phyloP scores from a whole-genome alignment of 2,888 invertebrate genomes.

The Pseudolycoriella hygida region DNA sequence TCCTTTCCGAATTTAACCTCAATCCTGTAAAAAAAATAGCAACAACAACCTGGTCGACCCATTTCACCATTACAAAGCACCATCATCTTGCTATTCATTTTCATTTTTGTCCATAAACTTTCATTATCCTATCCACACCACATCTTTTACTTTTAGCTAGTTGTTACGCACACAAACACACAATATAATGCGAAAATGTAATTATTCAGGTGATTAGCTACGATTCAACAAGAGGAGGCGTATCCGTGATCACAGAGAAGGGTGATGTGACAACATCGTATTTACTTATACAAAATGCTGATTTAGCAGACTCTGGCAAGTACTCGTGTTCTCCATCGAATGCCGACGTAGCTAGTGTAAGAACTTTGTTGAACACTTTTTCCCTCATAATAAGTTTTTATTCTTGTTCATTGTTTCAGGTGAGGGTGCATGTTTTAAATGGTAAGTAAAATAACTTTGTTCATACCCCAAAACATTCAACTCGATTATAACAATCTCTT shows the following conservation, averaged over 20 bases:
- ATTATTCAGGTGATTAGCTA: constrained; percentile 50
- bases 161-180: not conserved
- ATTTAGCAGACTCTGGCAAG: constrained; percentile 56
- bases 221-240: constrained; percentile 60
- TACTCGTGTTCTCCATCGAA: constrained; percentile 68
- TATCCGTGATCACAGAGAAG: constrained; percentile 64
- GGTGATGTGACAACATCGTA: constrained; percentile 64
- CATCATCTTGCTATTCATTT: not conserved
- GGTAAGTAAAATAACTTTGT: constrained; percentile 34
- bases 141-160: not conserved
- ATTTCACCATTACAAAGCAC: not conserved
- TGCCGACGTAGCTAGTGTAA: constrained; percentile 59
- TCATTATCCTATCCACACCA: constrained; percentile 2
- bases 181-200: constrained; percentile 1
- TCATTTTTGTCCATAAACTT: not conserved
- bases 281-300: constrained; percentile 59
- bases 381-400: no score
- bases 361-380: constrained; percentile 17
- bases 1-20: no score
- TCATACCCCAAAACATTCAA: no score
- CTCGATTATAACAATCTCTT: no score
- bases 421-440: constrained; percentile 55
- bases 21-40: no score
- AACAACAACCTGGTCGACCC: not conserved
- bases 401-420: no score